phyloP scores from a whole-genome alignment of 2,797 vertebrate species.

The Gadopsis marmoratus region DNA sequence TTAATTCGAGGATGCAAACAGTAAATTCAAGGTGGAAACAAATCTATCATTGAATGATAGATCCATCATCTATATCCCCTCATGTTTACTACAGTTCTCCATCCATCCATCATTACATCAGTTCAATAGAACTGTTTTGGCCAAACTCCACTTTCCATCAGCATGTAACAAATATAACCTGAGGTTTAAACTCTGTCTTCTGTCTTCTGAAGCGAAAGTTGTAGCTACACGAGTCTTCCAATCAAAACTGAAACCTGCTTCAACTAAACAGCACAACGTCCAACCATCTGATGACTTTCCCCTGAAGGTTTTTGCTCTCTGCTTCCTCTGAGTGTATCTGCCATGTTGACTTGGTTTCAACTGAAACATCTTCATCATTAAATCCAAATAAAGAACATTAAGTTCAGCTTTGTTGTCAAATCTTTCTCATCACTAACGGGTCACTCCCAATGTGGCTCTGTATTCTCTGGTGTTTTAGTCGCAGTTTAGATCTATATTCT shows the following conservation, averaged over 20 bases:
- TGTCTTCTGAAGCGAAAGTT: neutral
- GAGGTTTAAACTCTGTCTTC: neutral
- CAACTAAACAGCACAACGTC: constrained; percentile 4
- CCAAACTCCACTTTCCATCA: neutral
- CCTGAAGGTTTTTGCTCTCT: neutral
- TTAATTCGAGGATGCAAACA: too few species aligned
- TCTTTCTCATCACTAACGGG: neutral
- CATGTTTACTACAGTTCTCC: too few species aligned
- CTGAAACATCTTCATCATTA: neutral
- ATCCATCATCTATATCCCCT: too few species aligned
- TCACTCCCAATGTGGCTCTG: neutral
- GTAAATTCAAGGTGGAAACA: too few species aligned
- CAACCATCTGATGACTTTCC: neutral
- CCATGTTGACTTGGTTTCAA: neutral
- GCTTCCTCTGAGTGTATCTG: neutral
- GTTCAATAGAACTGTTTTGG: neutral
- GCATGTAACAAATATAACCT: neutral
- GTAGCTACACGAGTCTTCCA: too few species aligned
- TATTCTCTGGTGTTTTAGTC: too few species aligned
- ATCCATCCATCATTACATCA: too few species aligned
- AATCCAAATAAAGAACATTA: constrained; percentile 13
- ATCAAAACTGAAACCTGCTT: too few species aligned
- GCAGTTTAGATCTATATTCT: too few species aligned
- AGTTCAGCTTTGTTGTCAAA: neutral
- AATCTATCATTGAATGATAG: too few species aligned